Evolutionary conservation across 2,797 vertebrate genomes (phyloP).

Genomic region (Pangasius krempfi): DNA sequence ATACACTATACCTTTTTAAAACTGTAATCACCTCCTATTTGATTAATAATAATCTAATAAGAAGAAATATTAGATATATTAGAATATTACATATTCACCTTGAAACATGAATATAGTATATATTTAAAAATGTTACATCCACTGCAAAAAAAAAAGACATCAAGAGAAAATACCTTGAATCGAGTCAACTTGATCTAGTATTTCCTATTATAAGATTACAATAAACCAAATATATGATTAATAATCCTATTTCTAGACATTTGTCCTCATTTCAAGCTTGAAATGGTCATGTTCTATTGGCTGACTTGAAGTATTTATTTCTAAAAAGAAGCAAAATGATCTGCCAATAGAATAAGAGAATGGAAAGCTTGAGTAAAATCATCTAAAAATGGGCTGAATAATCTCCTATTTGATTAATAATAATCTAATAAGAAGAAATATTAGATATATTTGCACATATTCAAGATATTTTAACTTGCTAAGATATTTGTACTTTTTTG

Average conservation of each 20-base stretch:
- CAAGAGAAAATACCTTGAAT: background rate
- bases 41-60: too few species aligned
- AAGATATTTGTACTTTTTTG: background rate
- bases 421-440: background rate
- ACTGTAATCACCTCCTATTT: background rate
- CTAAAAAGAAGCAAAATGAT: background rate
- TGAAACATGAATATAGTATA: background rate
- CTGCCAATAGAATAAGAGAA: background rate
- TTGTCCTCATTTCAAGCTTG: background rate
- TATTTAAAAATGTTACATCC: background rate
- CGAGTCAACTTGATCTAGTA: too few species aligned
- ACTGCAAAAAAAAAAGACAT: background rate
- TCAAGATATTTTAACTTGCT: background rate
- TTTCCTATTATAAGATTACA: background rate
- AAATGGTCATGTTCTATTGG: background rate
- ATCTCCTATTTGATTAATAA: background rate
- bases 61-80: too few species aligned
- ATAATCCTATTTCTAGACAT: background rate
- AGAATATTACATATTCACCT: background rate
- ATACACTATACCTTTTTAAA: background rate
- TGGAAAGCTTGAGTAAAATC: background rate
- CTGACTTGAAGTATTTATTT: background rate
- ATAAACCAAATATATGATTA: background rate
- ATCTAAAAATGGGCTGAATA: background rate
- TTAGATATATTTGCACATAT: background rate